Evolutionary conservation across 1,140 invertebrate species (phyloP), one percentile per base, ranked within the genome.

Genomic region (Drosophila kepulauana): DNA sequence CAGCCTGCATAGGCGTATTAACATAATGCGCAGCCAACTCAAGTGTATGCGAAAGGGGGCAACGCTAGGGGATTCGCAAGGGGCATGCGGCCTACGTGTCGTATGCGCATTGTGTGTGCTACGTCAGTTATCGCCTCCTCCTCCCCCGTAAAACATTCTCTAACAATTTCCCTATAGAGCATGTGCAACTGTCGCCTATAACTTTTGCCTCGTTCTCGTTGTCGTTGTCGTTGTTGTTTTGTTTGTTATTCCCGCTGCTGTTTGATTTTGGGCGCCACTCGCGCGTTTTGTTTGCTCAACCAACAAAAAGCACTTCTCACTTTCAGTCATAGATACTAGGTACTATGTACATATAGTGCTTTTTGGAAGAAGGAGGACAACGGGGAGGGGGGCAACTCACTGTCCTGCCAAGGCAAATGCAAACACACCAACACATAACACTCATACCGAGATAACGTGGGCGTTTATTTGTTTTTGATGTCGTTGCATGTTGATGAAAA

Each of bases 11-110:
- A 78, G 75, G 70, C 76, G 86, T 82, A 89, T 89, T 89, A 89
- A 86, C 85, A 89, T 89, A 89, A 89, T 89, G 86, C 86, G 78
- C 81, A 80, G 78, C 78, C 77, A 89, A 89, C 84, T 88, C 84
- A 78, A 88, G 84, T 76, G 74, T 62, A 72, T 52, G 41, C 52
- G 33, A 1, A 30, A 38, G 10, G 5, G 30, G 10, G 15, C 13
- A 25, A 38, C 56, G 11, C 15, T 25, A 7, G 43, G 16, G 13
- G 63, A 38, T 35, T 54, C 11, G 10, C 35, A 38, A 25, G 63
- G 67, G 49, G 54, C 57, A 15, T 41, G 65, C 73, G 49, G 63
- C 49, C 78, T 66, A 84, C 79, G 81, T 75, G 80, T 89, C 78
- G 85, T 78, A 84, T 89, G 85, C 84, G 80, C 85, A 89, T 59